Percentiles rank a stretch among this genome's conserved stretches.
These are phyloP conservation scores for Odontamblyopus rebecca DNA, from an alignment of 2,797 vertebrate genomes.

Conservation along the genomic window DNA sequence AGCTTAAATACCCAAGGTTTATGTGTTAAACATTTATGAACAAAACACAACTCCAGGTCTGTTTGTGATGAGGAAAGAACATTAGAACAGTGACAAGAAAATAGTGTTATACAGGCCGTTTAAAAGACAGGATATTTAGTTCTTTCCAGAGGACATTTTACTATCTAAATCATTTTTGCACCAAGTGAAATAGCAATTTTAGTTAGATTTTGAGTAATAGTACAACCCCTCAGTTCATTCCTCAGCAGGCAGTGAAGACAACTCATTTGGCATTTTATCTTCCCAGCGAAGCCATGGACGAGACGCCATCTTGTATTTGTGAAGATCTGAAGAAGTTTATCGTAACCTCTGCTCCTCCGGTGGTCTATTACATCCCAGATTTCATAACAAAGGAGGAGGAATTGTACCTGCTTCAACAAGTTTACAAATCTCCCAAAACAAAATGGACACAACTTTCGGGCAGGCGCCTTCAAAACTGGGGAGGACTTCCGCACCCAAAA, in stretches of 20 bases:
- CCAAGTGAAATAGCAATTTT: no score
- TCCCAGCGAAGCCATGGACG: conserved; percentile 59
- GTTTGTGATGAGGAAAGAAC: no score
- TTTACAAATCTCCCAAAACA: conserved; percentile 84
- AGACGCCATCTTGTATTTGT: conserved; percentile 50
- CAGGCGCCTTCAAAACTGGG: conserved; percentile 91
- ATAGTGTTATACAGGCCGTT: no score
- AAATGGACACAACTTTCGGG: conserved; percentile 93
- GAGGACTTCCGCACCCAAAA: conserved; percentile 84
- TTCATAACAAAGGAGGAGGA: conserved; percentile 86
- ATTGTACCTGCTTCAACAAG: conserved; percentile 78
- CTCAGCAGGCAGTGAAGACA: background rate
- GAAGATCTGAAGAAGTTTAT: conserved; percentile 68
- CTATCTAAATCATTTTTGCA: no score
- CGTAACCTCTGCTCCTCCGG: conserved; percentile 63
- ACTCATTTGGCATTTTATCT: conserved; percentile 49
- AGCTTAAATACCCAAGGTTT: no score
- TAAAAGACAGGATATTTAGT: no score
- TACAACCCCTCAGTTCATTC: background rate
- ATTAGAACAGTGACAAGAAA: no score
- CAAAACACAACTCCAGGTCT: no score
- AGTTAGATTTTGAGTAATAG: no score
- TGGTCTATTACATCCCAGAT: conserved; percentile 85
- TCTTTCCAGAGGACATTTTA: no score
- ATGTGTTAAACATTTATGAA: no score